Evolutionary conservation across 1,140 invertebrate genomes (phyloP), one percentile per base, ranked within the genome.

Genomic region (Oryzaephilus surinamensis): DNA sequence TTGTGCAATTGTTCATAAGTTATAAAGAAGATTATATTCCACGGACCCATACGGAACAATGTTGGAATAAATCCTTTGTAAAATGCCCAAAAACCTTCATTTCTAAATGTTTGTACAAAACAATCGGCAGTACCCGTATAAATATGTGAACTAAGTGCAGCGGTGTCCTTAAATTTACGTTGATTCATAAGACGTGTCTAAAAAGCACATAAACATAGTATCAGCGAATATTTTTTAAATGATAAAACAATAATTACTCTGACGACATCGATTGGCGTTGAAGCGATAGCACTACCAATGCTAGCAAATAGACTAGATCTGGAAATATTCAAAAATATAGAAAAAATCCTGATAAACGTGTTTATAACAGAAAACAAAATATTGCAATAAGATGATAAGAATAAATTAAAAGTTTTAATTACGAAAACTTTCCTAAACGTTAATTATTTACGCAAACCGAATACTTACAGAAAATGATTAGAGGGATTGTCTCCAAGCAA

Each of bases 11-110:
- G 88, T 64, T 94, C 90, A 64, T 92, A 96, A n/a, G 85, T 87
- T 50, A 94, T 77, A 64, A 96, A 96, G 70, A 96, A 96, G 59
- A 95, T 94, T 31, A 96, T 84, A 69, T 95, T 96, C 92, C 83
- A 87, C 5, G 84, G 84, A 12, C 82, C 83, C 76, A 86, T 83
- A 55, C 84, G 65, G 28, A 84, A 67, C 71, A 81, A 85, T 6
- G 81, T 85, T 6, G 86, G 86, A 27, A 89, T 63, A 55, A 89
- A 87, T 33, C 86, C 86, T 68, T 84, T 85, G 57, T 89, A 91
- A 14, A 90, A 64, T 27, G 85, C 84, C 54, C 75, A 66, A 45
- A 85, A 69, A 38, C 85, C 85, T 74, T 90, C 85, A 52, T 79
- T 72, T 52, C 69, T 72, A 19, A 86, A 74, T 32, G 85, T 89